phyloP scores from a whole-genome alignment of 1,140 invertebrate genomes.

The Aethina tumida region DNA sequence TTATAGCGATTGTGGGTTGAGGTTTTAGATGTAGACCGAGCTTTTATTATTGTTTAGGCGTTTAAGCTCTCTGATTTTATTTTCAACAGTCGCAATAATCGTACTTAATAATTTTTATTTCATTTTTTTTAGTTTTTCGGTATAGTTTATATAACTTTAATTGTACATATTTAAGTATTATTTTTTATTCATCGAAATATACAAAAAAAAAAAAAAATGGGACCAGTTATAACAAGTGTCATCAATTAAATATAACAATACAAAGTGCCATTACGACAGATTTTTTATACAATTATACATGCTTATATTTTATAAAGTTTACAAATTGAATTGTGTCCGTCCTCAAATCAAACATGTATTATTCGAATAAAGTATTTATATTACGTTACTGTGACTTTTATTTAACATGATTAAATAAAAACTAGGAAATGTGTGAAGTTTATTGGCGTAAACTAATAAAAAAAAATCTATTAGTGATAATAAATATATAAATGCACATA shows the following conservation, averaged over 20 bases:
- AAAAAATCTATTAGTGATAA: too few relatives aligned
- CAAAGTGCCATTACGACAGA: neutral
- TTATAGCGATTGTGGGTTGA: slow-evolving; percentile 38
- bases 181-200: neutral
- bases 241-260: neutral
- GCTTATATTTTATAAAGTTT: neutral
- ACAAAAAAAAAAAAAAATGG: neutral
- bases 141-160: slow-evolving; percentile 3
- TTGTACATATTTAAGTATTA: neutral
- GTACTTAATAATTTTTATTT: neutral
- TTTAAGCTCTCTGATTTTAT: neutral
- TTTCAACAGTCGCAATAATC: neutral
- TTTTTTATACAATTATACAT: neutral
- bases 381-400: slow-evolving; percentile 3
- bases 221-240: neutral
- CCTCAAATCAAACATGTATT: slow-evolving; percentile 14
- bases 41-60: neutral
- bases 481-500: too few relatives aligned
- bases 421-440: too few relatives aligned
- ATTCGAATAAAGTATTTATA: slow-evolving; percentile 15
- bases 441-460: too few relatives aligned
- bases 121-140: slow-evolving; percentile 1
- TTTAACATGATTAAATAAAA: slow-evolving; percentile 3
- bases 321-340: slow-evolving; percentile 9
- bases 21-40: neutral